Conservation (phyloP, 2,888 invertebrate genomes). For the Malthinus seriepunctatus region DNA sequence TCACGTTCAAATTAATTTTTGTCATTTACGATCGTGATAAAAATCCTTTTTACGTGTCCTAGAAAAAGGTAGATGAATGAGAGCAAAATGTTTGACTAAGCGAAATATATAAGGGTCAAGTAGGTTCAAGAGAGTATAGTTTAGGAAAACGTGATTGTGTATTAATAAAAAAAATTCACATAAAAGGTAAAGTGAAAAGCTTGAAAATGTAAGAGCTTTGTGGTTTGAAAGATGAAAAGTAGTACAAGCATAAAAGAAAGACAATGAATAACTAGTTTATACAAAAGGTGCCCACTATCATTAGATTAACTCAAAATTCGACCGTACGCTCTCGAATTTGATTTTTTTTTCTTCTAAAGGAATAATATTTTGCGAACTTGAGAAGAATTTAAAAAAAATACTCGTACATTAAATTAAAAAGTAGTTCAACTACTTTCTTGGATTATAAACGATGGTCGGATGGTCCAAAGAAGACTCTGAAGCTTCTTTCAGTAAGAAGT, state of each 20-base stretch:
- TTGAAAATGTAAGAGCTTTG: neutral
- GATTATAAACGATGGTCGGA: conserved; percentile 20
- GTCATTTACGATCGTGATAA: too few species aligned
- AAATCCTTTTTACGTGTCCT: too few species aligned
- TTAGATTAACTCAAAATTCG: too few species aligned
- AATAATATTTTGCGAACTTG: too few species aligned
- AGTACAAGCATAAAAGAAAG: too few species aligned
- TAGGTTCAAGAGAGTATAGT: neutral
- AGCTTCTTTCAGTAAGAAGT: conserved; percentile 23
- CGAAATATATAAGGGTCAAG: neutral
- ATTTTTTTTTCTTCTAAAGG: too few species aligned
- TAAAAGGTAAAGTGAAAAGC: neutral
- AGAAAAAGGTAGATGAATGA: too few species aligned
- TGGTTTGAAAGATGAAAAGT: too few species aligned
- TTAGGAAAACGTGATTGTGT: neutral
- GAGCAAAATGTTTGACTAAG: neutral
- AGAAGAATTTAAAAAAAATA: neutral
- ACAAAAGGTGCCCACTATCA: too few species aligned
- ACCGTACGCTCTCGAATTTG: too few species aligned
- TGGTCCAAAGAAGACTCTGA: conserved; percentile 23
- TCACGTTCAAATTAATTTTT: too few species aligned
- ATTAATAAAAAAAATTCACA: neutral
- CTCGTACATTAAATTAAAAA: conserved; percentile 15
- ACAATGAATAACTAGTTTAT: too few species aligned
- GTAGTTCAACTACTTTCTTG: conserved; percentile 31